A percentile compares a stretch with the other conserved stretches of the same genome.
phyloP scores from a whole-genome alignment of 2,888 invertebrate genomes.

The Margaritifera margaritifera region DNA sequence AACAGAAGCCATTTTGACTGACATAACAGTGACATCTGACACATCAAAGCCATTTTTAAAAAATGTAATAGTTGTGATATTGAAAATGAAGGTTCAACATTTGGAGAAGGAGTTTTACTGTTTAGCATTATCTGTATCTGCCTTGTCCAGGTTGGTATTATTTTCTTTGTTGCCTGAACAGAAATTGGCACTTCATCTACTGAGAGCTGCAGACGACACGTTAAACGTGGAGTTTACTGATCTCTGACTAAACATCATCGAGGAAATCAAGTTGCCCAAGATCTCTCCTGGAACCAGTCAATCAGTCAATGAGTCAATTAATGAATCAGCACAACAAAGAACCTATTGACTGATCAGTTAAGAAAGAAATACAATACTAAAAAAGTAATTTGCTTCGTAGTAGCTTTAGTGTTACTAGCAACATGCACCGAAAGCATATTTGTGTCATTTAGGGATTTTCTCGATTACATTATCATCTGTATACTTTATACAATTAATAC shows the following conservation, averaged over 20 bases:
- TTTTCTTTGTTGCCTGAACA: conserved; percentile 70
- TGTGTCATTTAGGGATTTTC: too few species aligned
- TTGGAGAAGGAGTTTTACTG: not conserved
- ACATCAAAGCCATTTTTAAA: not conserved
- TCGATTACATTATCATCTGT: too few species aligned
- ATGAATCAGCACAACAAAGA: too few species aligned
- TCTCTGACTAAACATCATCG: conserved; percentile 47
- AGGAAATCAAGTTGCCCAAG: conserved; percentile 88
- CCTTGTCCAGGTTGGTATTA: conserved; percentile 81
- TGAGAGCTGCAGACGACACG: conserved; percentile 9
- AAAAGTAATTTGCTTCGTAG: too few species aligned
- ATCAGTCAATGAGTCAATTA: too few species aligned
- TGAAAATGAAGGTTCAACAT: not conserved
- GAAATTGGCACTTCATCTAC: conserved; percentile 72
- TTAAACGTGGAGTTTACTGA: conserved; percentile 16
- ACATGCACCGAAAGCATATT: too few species aligned
- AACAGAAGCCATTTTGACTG: too few species aligned
- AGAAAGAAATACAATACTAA: too few species aligned
- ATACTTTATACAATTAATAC: too few species aligned
- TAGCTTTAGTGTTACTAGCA: too few species aligned
- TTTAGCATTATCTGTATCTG: conserved; percentile 77
- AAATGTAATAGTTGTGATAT: not conserved
- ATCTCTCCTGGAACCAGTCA: conserved; percentile 77
- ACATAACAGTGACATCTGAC: not conserved
- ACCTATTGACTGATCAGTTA: too few species aligned